A percentile compares a stretch with the other conserved stretches of the same genome.
Conservation (phyloP, 2,888 invertebrate species). For the Notocelia uddmanniana region DNA sequence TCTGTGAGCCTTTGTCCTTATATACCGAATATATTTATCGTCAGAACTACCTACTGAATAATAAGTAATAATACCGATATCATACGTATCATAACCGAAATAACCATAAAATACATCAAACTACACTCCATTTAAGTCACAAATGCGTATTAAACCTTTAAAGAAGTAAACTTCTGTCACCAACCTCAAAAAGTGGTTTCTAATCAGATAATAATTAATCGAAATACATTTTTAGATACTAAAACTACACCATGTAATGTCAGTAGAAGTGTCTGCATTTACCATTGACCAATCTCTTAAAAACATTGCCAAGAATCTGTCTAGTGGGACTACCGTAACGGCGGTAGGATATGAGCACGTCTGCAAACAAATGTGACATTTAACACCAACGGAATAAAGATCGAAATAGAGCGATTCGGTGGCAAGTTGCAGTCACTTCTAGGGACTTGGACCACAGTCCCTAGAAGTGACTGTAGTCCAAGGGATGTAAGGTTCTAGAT, state of each 20-base stretch:
- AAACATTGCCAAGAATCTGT: constrained; percentile 68
- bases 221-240: background rate
- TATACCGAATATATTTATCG: no score
- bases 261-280: constrained; percentile 68
- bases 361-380: constrained; percentile 72
- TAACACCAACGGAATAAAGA: background rate
- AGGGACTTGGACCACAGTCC: constrained; percentile 31
- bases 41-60: no score
- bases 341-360: constrained; percentile 72
- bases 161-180: background rate
- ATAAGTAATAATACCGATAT: no score
- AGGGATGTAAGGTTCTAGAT: background rate
- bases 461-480: constrained; percentile 32
- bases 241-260: background rate
- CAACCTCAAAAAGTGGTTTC: background rate
- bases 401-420: background rate
- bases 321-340: constrained; percentile 67
- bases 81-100: no score
- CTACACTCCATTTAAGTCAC: no score
- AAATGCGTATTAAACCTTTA: no score
- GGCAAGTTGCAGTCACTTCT: constrained; percentile 60
- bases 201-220: background rate
- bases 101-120: no score
- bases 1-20: no score
- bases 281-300: constrained; percentile 73